Evolutionary conservation across 2,888 invertebrate species (phyloP).

Genomic region (Philaethria dido): DNA sequence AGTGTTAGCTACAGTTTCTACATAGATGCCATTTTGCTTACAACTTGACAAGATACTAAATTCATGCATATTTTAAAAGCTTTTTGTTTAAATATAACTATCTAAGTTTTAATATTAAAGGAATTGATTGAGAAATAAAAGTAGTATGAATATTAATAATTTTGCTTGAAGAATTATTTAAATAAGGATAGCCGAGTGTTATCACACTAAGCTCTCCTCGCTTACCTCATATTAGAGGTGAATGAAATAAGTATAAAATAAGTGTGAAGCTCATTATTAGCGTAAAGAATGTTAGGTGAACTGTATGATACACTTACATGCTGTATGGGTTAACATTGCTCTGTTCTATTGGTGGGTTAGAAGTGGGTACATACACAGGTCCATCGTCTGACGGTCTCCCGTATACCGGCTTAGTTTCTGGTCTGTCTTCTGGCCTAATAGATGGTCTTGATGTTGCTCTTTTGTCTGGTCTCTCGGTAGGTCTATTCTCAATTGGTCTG

Average conservation of each 20-base stretch:
- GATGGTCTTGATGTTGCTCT: constrained; percentile 40
- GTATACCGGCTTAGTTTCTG: constrained; percentile 59
- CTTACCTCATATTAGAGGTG: neutral
- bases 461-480: constrained; percentile 21
- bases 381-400: constrained; percentile 56
- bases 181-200: neutral
- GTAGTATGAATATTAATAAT: neutral
- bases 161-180: constrained; percentile 4
- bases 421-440: constrained; percentile 57
- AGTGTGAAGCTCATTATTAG: constrained; percentile 15
- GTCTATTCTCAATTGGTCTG: constrained; percentile 34
- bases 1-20: constrained; percentile 34
- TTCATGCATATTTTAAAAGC: constrained; percentile 20
- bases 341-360: constrained; percentile 52
- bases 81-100: neutral
- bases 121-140: neutral
- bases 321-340: constrained; percentile 59
- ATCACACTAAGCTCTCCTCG: neutral
- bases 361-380: constrained; percentile 65
- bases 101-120: neutral
- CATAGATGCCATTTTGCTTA: constrained; percentile 12
- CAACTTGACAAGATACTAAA: neutral
- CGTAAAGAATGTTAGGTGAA: constrained; percentile 10
- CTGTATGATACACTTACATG: constrained; percentile 61
- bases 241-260: constrained; percentile 14